Percentiles rank a stretch among this genome's conserved stretches.
phyloP scores from a whole-genome alignment of 1,140 invertebrate species.

The Lordiphosa stackelbergi region DNA sequence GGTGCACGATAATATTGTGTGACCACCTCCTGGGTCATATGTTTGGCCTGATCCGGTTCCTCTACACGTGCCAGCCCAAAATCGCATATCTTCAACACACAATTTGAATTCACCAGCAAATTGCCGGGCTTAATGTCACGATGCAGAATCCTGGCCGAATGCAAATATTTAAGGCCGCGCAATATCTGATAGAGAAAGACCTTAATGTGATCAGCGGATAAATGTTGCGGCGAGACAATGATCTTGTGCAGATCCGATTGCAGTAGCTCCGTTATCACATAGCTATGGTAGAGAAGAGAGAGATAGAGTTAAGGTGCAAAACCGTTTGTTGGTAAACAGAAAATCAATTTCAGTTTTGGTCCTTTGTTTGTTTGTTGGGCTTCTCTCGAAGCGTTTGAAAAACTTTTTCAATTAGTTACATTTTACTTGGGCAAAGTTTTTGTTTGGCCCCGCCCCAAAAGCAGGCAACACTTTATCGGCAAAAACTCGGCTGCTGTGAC shows the following conservation, averaged over 20 bases:
- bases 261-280: conserved; percentile 99
- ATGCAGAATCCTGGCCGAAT: conserved; percentile 97
- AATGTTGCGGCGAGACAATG: conserved; percentile 98
- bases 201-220: conserved; percentile 99
- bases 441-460: conserved; percentile 10
- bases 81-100: conserved; percentile 99
- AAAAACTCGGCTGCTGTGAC: neutral
- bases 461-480: conserved; percentile 5
- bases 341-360: conserved; percentile 1
- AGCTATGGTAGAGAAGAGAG: conserved; percentile 81
- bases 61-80: conserved; percentile 95
- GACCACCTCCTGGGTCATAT: conserved; percentile 99
- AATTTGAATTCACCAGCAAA: conserved; percentile 98
- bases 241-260: conserved; percentile 99
- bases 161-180: conserved; percentile 98
- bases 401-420: conserved; percentile 63
- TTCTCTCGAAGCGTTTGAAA: conserved; percentile 14
- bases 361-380: conserved; percentile 5
- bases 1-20: conserved; percentile 99
- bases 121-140: conserved; percentile 99
- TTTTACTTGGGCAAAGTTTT: too few relatives aligned
- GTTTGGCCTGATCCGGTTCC: conserved; percentile 92
- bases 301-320: conserved; percentile 40
- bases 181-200: conserved; percentile 99
- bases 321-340: conserved; percentile 16